Evolutionary conservation across 2,888 invertebrate species (phyloP).

Genomic region (Nomada fucata): DNA sequence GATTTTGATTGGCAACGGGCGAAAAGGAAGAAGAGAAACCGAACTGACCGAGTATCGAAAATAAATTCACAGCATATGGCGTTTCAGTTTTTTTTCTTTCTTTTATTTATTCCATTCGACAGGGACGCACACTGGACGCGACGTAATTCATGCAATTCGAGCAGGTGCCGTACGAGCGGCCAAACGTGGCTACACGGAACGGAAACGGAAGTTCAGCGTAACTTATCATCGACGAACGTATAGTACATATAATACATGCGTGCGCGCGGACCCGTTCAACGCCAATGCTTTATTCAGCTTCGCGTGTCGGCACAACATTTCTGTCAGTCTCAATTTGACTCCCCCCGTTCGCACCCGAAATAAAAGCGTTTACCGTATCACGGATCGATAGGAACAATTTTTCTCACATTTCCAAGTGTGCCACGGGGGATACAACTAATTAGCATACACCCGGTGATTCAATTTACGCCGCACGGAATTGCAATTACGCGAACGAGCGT

Average conservation of each 20-base stretch:
- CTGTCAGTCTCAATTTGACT: slow-evolving; percentile 16
- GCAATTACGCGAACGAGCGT: neutral
- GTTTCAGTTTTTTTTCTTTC: neutral
- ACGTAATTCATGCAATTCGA: slow-evolving; percentile 61
- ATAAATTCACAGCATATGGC: slow-evolving; percentile 16
- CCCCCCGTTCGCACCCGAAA: neutral
- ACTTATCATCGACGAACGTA: slow-evolving; percentile 44
- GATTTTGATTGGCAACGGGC: neutral
- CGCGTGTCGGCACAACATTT: slow-evolving; percentile 11
- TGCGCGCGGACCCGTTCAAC: slow-evolving; percentile 36
- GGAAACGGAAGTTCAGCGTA: slow-evolving; percentile 71
- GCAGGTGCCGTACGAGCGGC: slow-evolving; percentile 58
- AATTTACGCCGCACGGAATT: neutral
- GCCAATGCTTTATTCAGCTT: slow-evolving; percentile 24
- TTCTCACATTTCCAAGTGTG: neutral
- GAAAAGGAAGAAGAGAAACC: neutral
- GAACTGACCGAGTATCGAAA: neutral
- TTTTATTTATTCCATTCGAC: slow-evolving; percentile 7
- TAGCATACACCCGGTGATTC: neutral
- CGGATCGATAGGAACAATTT: slow-evolving; percentile 8
- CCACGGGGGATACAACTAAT: neutral
- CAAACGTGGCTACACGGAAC: slow-evolving; percentile 40
- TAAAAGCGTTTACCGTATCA: slow-evolving; percentile 7
- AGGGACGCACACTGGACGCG: slow-evolving; percentile 11
- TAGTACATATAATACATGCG: slow-evolving; percentile 8